phyloP scores from a whole-genome alignment of 2,888 invertebrate species.

The Noctua janthina region DNA sequence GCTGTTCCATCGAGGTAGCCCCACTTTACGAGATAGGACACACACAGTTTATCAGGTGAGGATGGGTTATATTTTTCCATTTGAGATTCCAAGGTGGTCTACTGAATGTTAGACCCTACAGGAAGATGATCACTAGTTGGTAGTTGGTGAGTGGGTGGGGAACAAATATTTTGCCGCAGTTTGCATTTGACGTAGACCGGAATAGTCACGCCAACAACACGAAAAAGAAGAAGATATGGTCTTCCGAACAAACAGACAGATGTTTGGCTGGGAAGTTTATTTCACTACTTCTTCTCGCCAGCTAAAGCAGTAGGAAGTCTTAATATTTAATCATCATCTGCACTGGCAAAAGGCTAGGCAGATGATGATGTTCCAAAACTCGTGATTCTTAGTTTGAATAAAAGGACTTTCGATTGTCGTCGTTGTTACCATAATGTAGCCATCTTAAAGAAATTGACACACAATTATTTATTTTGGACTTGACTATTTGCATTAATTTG shows the following conservation, averaged over 20 bases:
- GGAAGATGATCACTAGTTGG: neutral
- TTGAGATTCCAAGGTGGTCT: neutral
- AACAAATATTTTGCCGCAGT: neutral
- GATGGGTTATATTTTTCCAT: neutral
- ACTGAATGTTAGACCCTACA: neutral
- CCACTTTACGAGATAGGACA: neutral
- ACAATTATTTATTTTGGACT: neutral
- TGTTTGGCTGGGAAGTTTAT: neutral
- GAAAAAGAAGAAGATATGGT: neutral
- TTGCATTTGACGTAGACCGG: neutral
- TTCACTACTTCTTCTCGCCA: neutral
- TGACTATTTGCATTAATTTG: neutral
- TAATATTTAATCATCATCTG: too few species aligned
- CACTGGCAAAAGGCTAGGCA: too few species aligned
- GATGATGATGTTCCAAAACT: too few species aligned
- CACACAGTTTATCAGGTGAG: too few species aligned
- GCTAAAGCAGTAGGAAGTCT: too few species aligned
- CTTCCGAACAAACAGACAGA: neutral
- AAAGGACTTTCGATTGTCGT: too few species aligned
- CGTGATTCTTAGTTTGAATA: too few species aligned
- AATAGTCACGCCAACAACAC: neutral
- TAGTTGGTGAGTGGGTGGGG: neutral
- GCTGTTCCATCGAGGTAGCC: neutral
- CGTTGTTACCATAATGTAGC: too few species aligned
- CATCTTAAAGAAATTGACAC: neutral